These are phyloP conservation scores for Epicauta chinensis DNA, from an alignment of 1,140 invertebrate genomes.

Conservation along the genomic window DNA sequence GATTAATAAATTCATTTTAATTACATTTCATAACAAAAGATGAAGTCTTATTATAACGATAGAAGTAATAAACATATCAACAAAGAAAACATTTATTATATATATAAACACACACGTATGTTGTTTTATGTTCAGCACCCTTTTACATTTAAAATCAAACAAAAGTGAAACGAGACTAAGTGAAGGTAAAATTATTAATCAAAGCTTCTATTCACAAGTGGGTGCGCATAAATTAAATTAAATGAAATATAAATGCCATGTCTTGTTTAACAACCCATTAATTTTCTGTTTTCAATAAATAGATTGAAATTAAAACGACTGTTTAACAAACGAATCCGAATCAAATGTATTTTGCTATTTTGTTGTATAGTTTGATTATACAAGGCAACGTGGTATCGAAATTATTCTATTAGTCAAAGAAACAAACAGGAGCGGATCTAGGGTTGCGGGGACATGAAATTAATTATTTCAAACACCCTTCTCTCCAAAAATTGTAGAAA, in stretches of 20 bases:
- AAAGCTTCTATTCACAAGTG: constrained; percentile 12
- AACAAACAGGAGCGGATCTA: no score
- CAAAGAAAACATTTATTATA: no score
- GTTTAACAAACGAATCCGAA: constrained; percentile 13
- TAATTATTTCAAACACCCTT: no score
- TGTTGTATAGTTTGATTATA: neutral
- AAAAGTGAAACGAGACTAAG: constrained; percentile 13
- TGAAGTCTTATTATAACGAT: neutral
- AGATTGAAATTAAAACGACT: constrained; percentile 23
- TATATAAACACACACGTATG: no score
- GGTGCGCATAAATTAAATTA: constrained; percentile 24
- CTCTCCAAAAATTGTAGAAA: no score
- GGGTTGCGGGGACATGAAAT: no score
- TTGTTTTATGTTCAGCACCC: no score
- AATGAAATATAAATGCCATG: constrained; percentile 19
- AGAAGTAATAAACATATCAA: no score
- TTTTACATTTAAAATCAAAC: neutral
- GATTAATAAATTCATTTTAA: constrained; percentile 1
- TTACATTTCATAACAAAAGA: neutral
- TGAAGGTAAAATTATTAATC: constrained; percentile 16
- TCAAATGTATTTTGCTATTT: constrained; percentile 8
- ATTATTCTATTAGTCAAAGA: neutral
- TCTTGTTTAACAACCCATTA: constrained; percentile 7
- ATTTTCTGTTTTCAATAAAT: neutral
- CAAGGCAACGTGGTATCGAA: neutral